These are phyloP conservation scores for Lamellibrachia luymesi DNA, from an alignment of 1,140 invertebrate genomes.

Conservation along the genomic window DNA sequence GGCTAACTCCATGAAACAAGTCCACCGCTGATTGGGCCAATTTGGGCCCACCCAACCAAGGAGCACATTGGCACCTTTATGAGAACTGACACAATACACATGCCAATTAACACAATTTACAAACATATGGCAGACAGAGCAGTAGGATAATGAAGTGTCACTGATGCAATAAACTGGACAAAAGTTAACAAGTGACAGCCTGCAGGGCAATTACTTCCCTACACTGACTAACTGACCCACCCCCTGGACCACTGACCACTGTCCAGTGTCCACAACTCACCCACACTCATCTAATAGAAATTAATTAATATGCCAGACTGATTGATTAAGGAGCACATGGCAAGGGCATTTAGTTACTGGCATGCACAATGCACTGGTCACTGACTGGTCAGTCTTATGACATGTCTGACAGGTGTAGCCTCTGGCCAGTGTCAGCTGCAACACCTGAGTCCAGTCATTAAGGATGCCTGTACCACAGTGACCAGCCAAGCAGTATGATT, in stretches of 20 bases:
- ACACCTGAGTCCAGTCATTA: conserved; percentile 4
- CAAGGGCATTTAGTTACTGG: background rate
- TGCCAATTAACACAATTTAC: background rate
- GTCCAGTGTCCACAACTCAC: background rate
- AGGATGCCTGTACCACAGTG: too few relatives aligned
- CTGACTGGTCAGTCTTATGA: background rate
- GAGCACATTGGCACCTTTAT: background rate
- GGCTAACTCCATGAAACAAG: background rate
- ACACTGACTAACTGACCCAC: background rate
- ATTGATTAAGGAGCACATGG: background rate
- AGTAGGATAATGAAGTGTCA: background rate
- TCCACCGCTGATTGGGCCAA: too few relatives aligned
- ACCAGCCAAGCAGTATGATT: background rate
- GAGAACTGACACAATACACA: background rate
- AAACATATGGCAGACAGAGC: background rate
- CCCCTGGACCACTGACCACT: background rate
- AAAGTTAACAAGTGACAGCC: background rate
- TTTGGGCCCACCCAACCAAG: background rate
- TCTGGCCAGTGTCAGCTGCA: conserved; percentile 2
- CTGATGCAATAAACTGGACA: background rate
- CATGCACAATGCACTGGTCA: background rate
- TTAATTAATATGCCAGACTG: conserved; percentile 1
- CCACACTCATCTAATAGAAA: background rate
- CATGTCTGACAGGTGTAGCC: background rate
- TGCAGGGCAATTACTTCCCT: background rate